These are phyloP conservation scores for Piscicola geometra DNA, from an alignment of 2,888 invertebrate species.

Conservation along the genomic window DNA sequence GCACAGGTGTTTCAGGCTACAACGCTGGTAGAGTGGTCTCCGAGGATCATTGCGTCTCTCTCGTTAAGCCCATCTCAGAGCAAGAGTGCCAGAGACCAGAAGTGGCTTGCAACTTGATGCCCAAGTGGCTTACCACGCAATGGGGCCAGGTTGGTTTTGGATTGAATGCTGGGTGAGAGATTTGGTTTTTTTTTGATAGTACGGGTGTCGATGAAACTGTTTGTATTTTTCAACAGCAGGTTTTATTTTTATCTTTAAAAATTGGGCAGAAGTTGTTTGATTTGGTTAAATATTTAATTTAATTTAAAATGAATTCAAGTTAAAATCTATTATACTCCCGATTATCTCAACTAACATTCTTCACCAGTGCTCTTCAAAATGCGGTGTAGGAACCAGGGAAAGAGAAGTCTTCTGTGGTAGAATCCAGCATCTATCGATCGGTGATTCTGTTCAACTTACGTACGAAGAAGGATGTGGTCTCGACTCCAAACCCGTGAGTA, in stretches of 20 bases:
- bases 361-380: slow-evolving; percentile 51
- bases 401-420: slow-evolving; percentile 50
- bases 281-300: background rate
- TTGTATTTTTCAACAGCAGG: too few relatives aligned
- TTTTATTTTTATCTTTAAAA: too few relatives aligned
- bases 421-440: slow-evolving; percentile 5
- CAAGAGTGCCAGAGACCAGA: slow-evolving; percentile 29
- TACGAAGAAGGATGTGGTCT: slow-evolving; percentile 27
- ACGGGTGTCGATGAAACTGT: too few relatives aligned
- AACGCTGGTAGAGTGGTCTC: slow-evolving; percentile 13
- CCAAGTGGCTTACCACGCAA: slow-evolving; percentile 31
- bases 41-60: slow-evolving; percentile 18
- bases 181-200: too few relatives aligned
- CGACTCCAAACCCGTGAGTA: slow-evolving; percentile 6
- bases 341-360: too few relatives aligned
- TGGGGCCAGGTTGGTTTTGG: slow-evolving; percentile 18
- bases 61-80: slow-evolving; percentile 16
- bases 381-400: slow-evolving; percentile 50
- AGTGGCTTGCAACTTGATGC: slow-evolving; percentile 21
- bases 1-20: background rate
- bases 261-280: too few relatives aligned
- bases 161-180: too few relatives aligned
- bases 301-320: too few relatives aligned
- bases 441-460: slow-evolving; percentile 37
- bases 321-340: too few relatives aligned